Evolutionary conservation across 1,140 invertebrate genomes (phyloP).

Genomic region (Pantala flavescens): DNA sequence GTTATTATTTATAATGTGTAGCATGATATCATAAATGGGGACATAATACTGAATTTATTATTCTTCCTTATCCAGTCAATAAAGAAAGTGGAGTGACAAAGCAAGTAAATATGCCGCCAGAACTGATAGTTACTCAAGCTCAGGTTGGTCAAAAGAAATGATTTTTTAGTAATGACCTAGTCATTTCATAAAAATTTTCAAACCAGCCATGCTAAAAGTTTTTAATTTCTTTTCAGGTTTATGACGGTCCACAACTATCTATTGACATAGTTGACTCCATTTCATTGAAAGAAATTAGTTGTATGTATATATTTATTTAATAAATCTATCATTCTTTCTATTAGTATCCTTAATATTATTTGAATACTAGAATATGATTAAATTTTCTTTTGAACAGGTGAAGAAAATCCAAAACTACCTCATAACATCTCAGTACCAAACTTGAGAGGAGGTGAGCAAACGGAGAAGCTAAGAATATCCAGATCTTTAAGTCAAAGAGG

Average conservation of each 20-base stretch:
- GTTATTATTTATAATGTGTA: too few species aligned
- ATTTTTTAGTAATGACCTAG: not conserved
- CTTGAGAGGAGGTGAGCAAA: not conserved
- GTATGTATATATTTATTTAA: not conserved
- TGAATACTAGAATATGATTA: too few species aligned
- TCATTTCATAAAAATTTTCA: too few species aligned
- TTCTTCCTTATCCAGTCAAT: constrained; percentile 32
- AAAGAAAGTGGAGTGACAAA: constrained; percentile 37
- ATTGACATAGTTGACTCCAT: not conserved
- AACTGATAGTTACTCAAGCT: constrained; percentile 41
- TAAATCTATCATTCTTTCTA: not conserved
- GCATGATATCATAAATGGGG: too few species aligned
- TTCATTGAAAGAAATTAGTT: not conserved
- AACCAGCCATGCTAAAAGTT: too few species aligned
- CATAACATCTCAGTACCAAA: not conserved
- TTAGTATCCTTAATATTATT: not conserved
- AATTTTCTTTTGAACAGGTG: not conserved
- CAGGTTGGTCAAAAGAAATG: constrained; percentile 28
- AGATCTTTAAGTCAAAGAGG: not conserved
- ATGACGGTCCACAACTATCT: not conserved
- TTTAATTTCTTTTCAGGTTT: not conserved
- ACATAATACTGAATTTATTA: too few species aligned
- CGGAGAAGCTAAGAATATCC: not conserved
- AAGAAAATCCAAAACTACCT: not conserved
- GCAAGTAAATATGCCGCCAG: constrained; percentile 40